Conservation (phyloP, 2,888 invertebrate genomes). For the Exocentrus adspersus region DNA sequence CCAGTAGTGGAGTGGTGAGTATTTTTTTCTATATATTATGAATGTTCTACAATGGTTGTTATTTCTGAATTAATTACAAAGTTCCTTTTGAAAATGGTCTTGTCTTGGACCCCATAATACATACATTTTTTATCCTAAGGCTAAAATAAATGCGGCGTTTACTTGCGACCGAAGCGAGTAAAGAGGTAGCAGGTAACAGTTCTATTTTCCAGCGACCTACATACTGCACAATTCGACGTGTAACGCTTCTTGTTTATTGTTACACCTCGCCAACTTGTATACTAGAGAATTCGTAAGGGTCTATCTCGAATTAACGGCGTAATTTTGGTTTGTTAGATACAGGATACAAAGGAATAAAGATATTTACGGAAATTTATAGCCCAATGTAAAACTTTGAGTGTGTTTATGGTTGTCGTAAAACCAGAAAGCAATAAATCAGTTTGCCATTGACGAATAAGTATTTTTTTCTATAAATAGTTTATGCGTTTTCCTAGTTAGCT, state of each 20-base stretch:
- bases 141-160: too few relatives aligned
- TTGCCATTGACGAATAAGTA: neutral
- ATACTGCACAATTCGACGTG: too few relatives aligned
- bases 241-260: neutral
- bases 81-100: too few relatives aligned
- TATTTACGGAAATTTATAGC: conserved; percentile 16
- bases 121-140: too few relatives aligned
- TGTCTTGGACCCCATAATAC: too few relatives aligned
- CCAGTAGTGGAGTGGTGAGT: conserved; percentile 50
- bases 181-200: too few relatives aligned
- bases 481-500: too few relatives aligned
- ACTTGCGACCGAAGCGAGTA: too few relatives aligned
- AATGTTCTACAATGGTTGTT: too few relatives aligned
- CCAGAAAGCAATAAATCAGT: neutral
- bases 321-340: neutral
- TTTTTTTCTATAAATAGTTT: neutral
- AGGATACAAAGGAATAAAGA: conserved; percentile 1
- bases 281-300: neutral
- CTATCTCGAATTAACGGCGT: neutral
- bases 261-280: neutral
- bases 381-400: conserved; percentile 8
- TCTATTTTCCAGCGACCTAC: too few relatives aligned
- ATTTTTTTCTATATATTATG: neutral
- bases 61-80: too few relatives aligned
- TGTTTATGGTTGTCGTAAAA: conserved; percentile 19